Evolutionary conservation across 1,140 invertebrate genomes (phyloP).

Genomic region (Drosophila bipectinata): DNA sequence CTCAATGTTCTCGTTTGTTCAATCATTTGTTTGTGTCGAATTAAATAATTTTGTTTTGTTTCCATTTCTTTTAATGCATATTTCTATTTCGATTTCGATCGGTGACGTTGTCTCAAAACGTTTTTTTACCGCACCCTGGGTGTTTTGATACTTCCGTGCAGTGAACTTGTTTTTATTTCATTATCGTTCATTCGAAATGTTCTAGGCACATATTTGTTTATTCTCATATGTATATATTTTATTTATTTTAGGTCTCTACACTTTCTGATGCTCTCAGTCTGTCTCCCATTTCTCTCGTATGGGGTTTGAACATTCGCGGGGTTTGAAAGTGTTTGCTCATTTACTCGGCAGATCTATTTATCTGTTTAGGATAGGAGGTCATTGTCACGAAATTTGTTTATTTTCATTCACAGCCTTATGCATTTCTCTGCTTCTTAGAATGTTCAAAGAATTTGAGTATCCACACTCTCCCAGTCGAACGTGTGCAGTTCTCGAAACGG

Average conservation of each 20-base stretch:
- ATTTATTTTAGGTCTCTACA: slow-evolving; percentile 39
- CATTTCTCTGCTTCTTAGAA: background rate
- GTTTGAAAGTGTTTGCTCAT: slow-evolving; percentile 66
- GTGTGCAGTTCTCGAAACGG: slow-evolving; percentile 9
- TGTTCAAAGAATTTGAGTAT: background rate
- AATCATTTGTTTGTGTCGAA: slow-evolving; percentile 18
- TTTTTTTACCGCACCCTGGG: slow-evolving; percentile 28
- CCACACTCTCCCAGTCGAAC: background rate
- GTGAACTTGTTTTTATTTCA: slow-evolving; percentile 76
- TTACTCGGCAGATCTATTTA: slow-evolving; percentile 62
- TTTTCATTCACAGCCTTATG: slow-evolving; percentile 4
- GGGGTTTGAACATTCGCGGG: slow-evolving; percentile 20
- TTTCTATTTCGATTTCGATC: slow-evolving; percentile 49
- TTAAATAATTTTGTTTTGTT: slow-evolving; percentile 47
- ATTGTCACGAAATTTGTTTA: slow-evolving; percentile 70
- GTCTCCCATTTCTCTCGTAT: slow-evolving; percentile 23
- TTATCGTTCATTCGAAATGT: slow-evolving; percentile 54
- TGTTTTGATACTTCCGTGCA: slow-evolving; percentile 71
- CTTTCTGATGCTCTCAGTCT: slow-evolving; percentile 16
- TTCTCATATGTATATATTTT: slow-evolving; percentile 36
- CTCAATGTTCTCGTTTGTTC: slow-evolving; percentile 31
- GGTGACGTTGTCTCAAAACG: slow-evolving; percentile 29
- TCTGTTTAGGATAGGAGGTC: slow-evolving; percentile 69
- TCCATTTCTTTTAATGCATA: slow-evolving; percentile 23
- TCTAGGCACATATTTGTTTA: slow-evolving; percentile 49